A percentile compares a stretch with the other conserved stretches of the same genome.
These are phyloP conservation scores for Drepanosiphum platanoidis DNA, from an alignment of 2,888 invertebrate genomes.

Conservation along the genomic window DNA sequence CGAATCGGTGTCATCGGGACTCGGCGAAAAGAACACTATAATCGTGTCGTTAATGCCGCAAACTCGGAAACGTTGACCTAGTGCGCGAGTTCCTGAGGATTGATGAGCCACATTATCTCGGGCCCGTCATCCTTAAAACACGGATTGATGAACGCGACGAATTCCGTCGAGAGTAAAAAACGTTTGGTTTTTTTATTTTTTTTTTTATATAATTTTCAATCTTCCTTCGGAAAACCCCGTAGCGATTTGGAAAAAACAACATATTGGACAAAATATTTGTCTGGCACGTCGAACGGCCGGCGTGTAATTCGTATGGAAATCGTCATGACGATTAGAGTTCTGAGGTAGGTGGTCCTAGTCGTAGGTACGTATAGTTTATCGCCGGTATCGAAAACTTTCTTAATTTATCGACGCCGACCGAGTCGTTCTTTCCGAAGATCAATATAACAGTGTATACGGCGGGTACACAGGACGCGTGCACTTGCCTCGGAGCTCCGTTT, in stretches of 20 bases:
- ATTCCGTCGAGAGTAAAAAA: not conserved
- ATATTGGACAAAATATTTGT: not conserved
- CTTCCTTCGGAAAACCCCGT: not conserved
- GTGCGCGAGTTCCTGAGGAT: no score
- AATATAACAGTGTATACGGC: no score
- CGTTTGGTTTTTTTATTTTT: not conserved
- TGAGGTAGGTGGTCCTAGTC: no score
- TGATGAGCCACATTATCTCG: not conserved
- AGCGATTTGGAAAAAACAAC: not conserved
- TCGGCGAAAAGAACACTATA: no score
- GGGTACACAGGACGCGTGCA: no score
- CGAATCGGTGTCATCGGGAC: no score
- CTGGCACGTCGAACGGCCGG: not conserved
- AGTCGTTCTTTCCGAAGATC: constrained; percentile 28
- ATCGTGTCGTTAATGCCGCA: no score
- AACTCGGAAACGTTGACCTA: no score
- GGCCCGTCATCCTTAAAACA: not conserved
- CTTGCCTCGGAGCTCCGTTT: constrained; percentile 7
- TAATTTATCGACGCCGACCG: constrained; percentile 44
- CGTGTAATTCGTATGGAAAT: not conserved
- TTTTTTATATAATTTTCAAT: no score
- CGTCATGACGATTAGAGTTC: not conserved
- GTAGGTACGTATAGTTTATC: not conserved
- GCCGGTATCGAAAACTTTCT: constrained; percentile 54
- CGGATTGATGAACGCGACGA: not conserved